phyloP scores from a whole-genome alignment of 2,797 vertebrate genomes.

The Telmatherina bonti region DNA sequence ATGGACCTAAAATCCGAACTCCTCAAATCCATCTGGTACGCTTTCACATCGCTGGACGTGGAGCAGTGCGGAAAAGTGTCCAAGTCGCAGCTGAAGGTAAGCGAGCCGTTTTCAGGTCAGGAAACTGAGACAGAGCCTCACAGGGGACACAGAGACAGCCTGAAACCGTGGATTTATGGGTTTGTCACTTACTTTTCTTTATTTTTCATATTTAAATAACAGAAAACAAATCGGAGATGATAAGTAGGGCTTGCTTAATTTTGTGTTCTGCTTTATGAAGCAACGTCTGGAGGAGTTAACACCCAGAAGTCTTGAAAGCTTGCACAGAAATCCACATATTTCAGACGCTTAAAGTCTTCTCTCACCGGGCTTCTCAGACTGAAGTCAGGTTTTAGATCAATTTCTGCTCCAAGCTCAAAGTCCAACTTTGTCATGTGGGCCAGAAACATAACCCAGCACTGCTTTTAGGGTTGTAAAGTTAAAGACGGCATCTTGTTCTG shows the following conservation, averaged over 20 bases:
- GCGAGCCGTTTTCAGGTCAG: slow-evolving; percentile 3
- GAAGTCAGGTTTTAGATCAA: background rate
- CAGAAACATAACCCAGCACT: background rate
- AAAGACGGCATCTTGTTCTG: background rate
- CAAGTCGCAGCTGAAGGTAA: slow-evolving; percentile 97
- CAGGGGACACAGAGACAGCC: background rate
- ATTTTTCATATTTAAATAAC: background rate
- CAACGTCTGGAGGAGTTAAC: background rate
- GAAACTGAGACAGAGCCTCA: slow-evolving; percentile 27
- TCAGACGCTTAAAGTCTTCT: background rate
- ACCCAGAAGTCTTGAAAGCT: background rate
- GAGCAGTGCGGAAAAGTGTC: slow-evolving; percentile 96
- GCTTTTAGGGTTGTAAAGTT: background rate
- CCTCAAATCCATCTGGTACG: slow-evolving; percentile 97
- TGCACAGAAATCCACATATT: slow-evolving; percentile 8
- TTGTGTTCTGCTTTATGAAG: background rate
- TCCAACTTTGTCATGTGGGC: slow-evolving; percentile 31
- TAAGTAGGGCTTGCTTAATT: background rate
- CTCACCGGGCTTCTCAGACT: slow-evolving; percentile 1
- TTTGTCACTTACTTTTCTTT: background rate
- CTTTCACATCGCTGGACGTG: slow-evolving; percentile 95
- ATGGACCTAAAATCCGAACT: slow-evolving; percentile 93
- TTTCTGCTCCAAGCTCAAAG: slow-evolving; percentile 48
- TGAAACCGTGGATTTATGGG: background rate
- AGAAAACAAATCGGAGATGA: background rate